Conservation (phyloP, 2,888 invertebrate genomes). For the Ecliptopera silaceata region DNA sequence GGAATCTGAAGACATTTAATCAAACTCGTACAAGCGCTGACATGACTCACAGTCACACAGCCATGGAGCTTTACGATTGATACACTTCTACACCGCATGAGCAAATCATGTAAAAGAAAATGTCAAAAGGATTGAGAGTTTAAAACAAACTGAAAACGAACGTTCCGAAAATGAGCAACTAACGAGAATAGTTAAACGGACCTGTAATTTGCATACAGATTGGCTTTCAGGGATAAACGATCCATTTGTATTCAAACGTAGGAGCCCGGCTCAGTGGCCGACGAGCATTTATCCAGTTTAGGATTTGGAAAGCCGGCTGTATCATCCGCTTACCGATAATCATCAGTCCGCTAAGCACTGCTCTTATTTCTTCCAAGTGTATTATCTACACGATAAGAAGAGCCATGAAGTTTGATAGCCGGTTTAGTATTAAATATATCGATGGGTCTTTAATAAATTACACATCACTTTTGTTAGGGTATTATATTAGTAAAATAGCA, state of each 20-base stretch:
- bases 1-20: slow-evolving; percentile 10
- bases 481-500: neutral
- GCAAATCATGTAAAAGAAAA: slow-evolving; percentile 37
- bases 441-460: neutral
- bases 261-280: slow-evolving; percentile 72
- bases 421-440: neutral
- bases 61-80: slow-evolving; percentile 18
- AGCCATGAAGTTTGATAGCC: slow-evolving; percentile 2
- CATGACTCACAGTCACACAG: slow-evolving; percentile 27
- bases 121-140: slow-evolving; percentile 46
- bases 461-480: neutral
- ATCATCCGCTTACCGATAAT: slow-evolving; percentile 61
- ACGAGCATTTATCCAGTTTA: slow-evolving; percentile 76
- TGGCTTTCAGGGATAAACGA: slow-evolving; percentile 81
- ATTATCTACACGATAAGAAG: slow-evolving; percentile 8
- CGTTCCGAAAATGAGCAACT: slow-evolving; percentile 81
- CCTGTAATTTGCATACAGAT: slow-evolving; percentile 82
- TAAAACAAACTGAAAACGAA: slow-evolving; percentile 65
- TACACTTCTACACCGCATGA: slow-evolving; percentile 11
- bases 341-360: slow-evolving; percentile 27
- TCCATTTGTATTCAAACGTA: slow-evolving; percentile 82
- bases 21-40: slow-evolving; percentile 8
- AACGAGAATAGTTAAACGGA: slow-evolving; percentile 81
- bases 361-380: slow-evolving; percentile 17
- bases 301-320: slow-evolving; percentile 66